Evolutionary conservation across 2,113 vertebrate species (phyloP).

Genomic region (Himantopus leucocephalus): DNA sequence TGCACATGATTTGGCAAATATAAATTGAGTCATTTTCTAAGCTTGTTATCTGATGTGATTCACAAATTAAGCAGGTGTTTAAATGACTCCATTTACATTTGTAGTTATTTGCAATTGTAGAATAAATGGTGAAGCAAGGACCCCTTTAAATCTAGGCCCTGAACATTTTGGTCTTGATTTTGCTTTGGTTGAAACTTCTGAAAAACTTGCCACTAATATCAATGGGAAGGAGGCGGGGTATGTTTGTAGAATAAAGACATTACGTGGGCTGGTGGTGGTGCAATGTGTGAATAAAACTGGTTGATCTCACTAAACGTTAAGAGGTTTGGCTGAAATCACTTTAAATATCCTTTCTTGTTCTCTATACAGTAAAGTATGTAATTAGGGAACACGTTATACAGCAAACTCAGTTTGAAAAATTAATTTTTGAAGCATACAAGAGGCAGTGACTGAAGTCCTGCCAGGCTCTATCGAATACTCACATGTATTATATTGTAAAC

Average conservation of each 20-base stretch:
- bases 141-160: background rate
- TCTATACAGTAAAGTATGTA: slow-evolving; percentile 13
- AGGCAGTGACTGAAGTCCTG: slow-evolving; percentile 63
- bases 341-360: slow-evolving; percentile 17
- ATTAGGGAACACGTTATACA: background rate
- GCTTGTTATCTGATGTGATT: background rate
- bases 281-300: slow-evolving; percentile 1
- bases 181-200: background rate
- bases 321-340: slow-evolving; percentile 10
- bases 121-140: background rate
- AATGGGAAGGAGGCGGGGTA: background rate
- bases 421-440: slow-evolving; percentile 28
- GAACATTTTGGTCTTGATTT: background rate
- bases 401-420: slow-evolving; percentile 17
- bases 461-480: background rate
- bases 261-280: background rate
- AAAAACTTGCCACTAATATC: background rate
- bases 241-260: background rate
- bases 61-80: background rate
- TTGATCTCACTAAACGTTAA: slow-evolving; percentile 20
- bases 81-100: background rate
- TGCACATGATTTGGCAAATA: background rate
- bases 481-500: slow-evolving; percentile 24
- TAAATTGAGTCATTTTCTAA: background rate
- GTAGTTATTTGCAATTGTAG: background rate